Conservation (phyloP, 1,140 invertebrate genomes). For the Lepidurus couesii region DNA sequence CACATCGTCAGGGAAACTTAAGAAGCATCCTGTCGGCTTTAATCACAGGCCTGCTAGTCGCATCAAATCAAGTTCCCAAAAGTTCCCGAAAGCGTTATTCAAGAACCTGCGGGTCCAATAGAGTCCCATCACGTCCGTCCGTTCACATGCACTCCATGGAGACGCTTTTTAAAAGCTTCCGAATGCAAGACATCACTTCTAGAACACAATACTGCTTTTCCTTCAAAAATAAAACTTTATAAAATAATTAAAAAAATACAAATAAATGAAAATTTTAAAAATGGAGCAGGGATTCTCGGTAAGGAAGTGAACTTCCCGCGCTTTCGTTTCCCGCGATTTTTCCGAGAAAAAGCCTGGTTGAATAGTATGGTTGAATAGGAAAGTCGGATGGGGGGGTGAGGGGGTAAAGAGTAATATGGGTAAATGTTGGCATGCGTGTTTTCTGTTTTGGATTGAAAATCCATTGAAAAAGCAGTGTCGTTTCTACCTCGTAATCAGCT, state of each 20-base stretch:
- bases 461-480: not conserved
- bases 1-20: not conserved
- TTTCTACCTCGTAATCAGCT: not conserved
- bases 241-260: too few relatives aligned
- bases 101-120: not conserved
- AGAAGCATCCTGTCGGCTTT: conserved; percentile 21
- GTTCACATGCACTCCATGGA: too few relatives aligned
- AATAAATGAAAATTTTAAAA: too few relatives aligned
- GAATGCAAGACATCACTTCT: too few relatives aligned
- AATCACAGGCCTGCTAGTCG: not conserved
- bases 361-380: too few relatives aligned
- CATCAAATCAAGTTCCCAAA: not conserved
- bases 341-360: too few relatives aligned
- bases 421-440: not conserved
- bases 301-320: not conserved
- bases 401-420: too few relatives aligned
- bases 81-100: not conserved
- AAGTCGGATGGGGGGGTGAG: too few relatives aligned
- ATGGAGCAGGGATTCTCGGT: too few relatives aligned
- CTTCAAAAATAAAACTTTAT: too few relatives aligned
- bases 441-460: not conserved
- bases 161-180: too few relatives aligned
- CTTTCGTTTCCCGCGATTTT: not conserved
- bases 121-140: not conserved
- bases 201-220: too few relatives aligned